Base-by-base conservation (phyloP, 2,888 invertebrate species). In the Notodonta dromedarius region DNA sequence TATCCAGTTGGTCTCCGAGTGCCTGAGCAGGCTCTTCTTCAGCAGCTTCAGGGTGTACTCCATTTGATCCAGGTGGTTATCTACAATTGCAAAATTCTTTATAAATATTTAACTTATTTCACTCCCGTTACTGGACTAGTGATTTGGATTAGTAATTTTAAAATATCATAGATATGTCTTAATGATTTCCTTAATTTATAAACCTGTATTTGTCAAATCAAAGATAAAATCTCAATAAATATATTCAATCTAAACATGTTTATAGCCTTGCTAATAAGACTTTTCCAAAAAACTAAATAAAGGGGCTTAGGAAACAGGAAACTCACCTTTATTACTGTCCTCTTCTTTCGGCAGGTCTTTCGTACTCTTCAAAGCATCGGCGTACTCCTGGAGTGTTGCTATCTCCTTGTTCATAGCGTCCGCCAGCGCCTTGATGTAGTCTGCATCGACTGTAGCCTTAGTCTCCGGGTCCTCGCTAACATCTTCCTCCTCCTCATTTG, bases 1-100 rank as follows among this genome's bases (percentile, higher is more conserved):
- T 2, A 84, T 69, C 85, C 85, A 86, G 16, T 69, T 78, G 0
- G 82, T 77, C 51, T 89, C 86, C 0, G 85, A 77, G 57, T 89
- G 90, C 59, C 87, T 80, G 79, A 94, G 75, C 68, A 94, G 61
- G 80, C 91, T 90, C 78, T 91, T 88, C 84, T 94, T 86, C 76
- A 94, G 67, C 78, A 91, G 70, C 80, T 89, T 89, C 7, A 90
- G 63, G n/a, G 88, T 88, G 54, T 84, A 85, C 63, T 89, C 86
- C 85, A 90, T 86, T 68, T 89, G 85, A n/a, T 87, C 85, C 48
- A 90, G 40, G 39, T 3, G 32, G 46, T 46, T 46, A n/a, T 46
- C 46, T 46, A 46, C 13, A 46, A 46, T 13, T 13, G 13, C 9
- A 46, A 0, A 46, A 46, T 46, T n/a, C 0, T 46, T n/a, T 44